Percentiles rank a stretch among this genome's conserved stretches.
Conservation (phyloP, 2,888 invertebrate genomes). For the Papilio protenor region DNA sequence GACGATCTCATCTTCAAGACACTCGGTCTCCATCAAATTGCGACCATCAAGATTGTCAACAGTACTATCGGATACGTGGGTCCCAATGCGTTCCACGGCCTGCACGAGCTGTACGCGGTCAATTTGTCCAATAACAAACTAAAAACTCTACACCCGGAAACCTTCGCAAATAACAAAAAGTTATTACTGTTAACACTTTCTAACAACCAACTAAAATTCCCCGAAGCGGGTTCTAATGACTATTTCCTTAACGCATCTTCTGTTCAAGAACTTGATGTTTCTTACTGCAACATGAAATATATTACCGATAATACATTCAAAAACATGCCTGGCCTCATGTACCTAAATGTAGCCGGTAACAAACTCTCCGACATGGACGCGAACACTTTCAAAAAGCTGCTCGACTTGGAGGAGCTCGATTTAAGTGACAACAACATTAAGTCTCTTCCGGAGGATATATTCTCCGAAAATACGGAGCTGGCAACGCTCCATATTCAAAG, state of each 20-base stretch:
- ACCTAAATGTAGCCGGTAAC: conserved; percentile 88
- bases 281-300: conserved; percentile 87
- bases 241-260: conserved; percentile 85
- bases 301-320: conserved; percentile 87
- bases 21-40: conserved; percentile 86
- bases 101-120: conserved; percentile 87
- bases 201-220: conserved; percentile 86
- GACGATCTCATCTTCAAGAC: conserved; percentile 85
- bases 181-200: conserved; percentile 87
- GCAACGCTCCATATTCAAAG: conserved; percentile 88
- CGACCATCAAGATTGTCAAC: conserved; percentile 88
- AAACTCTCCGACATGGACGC: conserved; percentile 85
- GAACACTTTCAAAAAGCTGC: conserved; percentile 85
- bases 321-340: conserved; percentile 86
- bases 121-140: conserved; percentile 88
- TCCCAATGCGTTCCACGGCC: conserved; percentile 87
- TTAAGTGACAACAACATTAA: conserved; percentile 88
- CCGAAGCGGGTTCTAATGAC: conserved; percentile 69
- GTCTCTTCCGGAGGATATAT: conserved; percentile 86
- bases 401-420: conserved; percentile 88
- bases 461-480: conserved; percentile 86
- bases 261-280: conserved; percentile 89
- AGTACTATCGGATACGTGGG: conserved; percentile 87
- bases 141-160: conserved; percentile 87
- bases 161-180: conserved; percentile 87